A percentile compares a stretch with the other conserved stretches of the same genome.
Conservation (phyloP, 2,797 vertebrate genomes). For the Channallabes apus region DNA sequence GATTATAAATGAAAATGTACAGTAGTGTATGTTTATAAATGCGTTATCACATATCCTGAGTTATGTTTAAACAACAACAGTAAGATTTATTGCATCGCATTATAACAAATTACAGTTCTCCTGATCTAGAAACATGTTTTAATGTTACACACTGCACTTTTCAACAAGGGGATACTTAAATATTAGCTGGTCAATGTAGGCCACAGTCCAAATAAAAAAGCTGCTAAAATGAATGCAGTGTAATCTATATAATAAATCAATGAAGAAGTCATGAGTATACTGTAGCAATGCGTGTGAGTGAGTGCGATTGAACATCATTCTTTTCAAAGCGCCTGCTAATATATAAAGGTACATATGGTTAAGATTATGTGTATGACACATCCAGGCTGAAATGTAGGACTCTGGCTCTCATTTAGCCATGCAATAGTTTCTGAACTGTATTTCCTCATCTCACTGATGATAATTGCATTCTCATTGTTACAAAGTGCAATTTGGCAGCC, state of each 20-base stretch:
- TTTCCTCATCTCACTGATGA: neutral
- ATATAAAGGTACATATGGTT: neutral
- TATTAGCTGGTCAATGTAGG: neutral
- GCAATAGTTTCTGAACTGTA: neutral
- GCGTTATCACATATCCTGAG: neutral
- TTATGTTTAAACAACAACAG: neutral
- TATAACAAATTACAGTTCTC: neutral
- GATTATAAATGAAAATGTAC: neutral
- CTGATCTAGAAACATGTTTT: neutral
- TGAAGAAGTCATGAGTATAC: neutral
- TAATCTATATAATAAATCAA: neutral
- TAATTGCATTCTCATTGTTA: constrained; percentile 9
- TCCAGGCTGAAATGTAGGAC: neutral
- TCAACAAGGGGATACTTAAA: neutral
- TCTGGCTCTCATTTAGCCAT: neutral
- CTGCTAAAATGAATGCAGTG: neutral
- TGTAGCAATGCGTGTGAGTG: neutral
- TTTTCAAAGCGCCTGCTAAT: neutral
- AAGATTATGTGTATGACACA: neutral
- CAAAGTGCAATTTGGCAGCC: neutral
- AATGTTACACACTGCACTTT: neutral
- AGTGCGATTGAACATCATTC: neutral
- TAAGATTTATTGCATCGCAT: neutral
- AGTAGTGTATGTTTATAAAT: neutral
- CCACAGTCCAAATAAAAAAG: neutral